These are phyloP conservation scores for Clarias magur DNA, from an alignment of 2,113 vertebrate genomes.

Conservation along the genomic window DNA sequence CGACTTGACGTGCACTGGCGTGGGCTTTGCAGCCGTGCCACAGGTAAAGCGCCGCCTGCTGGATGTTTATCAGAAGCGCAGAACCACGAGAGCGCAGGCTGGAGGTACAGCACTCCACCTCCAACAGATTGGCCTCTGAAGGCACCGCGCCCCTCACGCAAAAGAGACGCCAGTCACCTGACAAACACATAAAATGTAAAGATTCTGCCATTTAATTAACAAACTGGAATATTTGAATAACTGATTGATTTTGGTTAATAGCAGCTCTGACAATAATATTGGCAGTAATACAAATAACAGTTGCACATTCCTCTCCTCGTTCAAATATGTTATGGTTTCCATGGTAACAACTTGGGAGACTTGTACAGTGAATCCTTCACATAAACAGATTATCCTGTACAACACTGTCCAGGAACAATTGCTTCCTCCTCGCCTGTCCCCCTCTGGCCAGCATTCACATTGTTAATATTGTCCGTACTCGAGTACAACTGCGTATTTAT, in stretches of 20 bases:
- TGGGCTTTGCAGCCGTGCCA: constrained; percentile 77
- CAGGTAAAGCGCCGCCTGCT: constrained; percentile 70
- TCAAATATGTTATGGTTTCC: background rate
- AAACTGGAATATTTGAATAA: too few relatives aligned
- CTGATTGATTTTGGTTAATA: background rate
- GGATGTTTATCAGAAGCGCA: constrained; percentile 67
- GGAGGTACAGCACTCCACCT: constrained; percentile 68
- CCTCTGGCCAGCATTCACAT: too few relatives aligned
- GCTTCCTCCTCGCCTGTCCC: too few relatives aligned
- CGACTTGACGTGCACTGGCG: constrained; percentile 64
- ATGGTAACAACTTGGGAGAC: background rate
- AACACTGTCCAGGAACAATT: too few relatives aligned
- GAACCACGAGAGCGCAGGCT: constrained; percentile 74
- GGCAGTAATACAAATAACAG: background rate
- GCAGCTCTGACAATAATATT: background rate
- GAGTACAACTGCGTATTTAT: too few relatives aligned
- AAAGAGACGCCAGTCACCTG: constrained; percentile 70
- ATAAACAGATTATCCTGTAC: too few relatives aligned
- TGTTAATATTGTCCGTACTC: too few relatives aligned
- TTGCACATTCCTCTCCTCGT: background rate
- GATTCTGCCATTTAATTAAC: too few relatives aligned
- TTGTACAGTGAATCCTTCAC: too few relatives aligned
- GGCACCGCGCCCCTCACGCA: constrained; percentile 71
- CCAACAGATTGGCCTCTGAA: constrained; percentile 70
- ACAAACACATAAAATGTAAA: background rate